Evolutionary conservation across 2,888 invertebrate genomes (phyloP).

Genomic region (Cheilosia impressa): DNA sequence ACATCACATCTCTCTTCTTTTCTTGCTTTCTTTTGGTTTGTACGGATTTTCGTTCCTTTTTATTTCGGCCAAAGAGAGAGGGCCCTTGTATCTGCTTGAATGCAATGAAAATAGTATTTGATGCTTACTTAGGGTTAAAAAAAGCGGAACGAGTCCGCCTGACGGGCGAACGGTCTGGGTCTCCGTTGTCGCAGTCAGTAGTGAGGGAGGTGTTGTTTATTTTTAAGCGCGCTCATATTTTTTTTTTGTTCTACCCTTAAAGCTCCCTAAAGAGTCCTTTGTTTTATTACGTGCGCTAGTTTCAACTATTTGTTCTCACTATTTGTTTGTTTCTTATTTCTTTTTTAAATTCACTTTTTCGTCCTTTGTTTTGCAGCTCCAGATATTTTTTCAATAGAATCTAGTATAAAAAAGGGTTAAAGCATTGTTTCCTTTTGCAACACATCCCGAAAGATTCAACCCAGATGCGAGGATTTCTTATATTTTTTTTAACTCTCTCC

Average conservation of each 20-base stretch:
- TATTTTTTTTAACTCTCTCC: neutral
- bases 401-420: constrained; percentile 29
- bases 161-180: constrained; percentile 4
- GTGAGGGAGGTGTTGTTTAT: constrained; percentile 6
- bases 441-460: constrained; percentile 47
- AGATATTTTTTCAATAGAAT: constrained; percentile 56
- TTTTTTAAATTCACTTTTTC: constrained; percentile 12
- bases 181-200: constrained; percentile 1
- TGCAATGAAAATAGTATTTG: constrained; percentile 64
- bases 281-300: constrained; percentile 67
- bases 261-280: constrained; percentile 58
- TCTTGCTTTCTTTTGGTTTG: constrained; percentile 8
- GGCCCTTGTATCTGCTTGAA: constrained; percentile 63
- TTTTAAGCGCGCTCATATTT: constrained; percentile 45
- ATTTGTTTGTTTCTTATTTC: constrained; percentile 17
- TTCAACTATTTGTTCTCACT: constrained; percentile 55
- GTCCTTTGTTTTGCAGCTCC: constrained; percentile 48
- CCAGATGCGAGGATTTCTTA: constrained; percentile 32
- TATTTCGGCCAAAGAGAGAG: constrained; percentile 38
- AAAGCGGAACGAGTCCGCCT: constrained; percentile 27
- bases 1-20: constrained; percentile 21
- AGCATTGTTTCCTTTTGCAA: constrained; percentile 44
- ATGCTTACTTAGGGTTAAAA: constrained; percentile 45
- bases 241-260: constrained; percentile 40
- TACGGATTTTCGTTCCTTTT: constrained; percentile 6